These are phyloP conservation scores for Tenrec ecaudatus DNA, from an alignment of 2,113 vertebrate species.

Conservation along the genomic window DNA sequence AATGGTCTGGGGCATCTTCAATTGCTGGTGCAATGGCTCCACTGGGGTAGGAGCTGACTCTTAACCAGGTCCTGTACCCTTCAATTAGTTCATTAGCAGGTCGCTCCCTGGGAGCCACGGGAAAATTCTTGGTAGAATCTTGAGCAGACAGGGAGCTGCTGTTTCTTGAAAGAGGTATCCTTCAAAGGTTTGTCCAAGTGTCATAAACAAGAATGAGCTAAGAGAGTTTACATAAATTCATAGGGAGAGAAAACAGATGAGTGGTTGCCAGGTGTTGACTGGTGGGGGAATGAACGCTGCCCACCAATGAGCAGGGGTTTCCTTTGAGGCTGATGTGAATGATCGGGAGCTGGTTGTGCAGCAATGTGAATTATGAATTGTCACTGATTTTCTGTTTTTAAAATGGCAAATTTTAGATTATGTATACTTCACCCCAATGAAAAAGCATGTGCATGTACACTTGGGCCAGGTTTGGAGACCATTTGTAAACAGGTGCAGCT, in stretches of 20 bases:
- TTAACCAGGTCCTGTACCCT: not conserved
- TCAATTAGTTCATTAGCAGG: conserved; percentile 53
- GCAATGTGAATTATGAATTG: not conserved
- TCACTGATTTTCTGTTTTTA: not conserved
- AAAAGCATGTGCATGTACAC: not conserved
- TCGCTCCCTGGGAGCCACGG: conserved; percentile 34
- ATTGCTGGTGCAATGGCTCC: not conserved
- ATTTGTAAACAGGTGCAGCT: not conserved
- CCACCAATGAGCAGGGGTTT: not conserved
- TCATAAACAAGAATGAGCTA: not conserved
- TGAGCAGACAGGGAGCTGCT: not conserved
- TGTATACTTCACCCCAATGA: not conserved
- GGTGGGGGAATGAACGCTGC: not conserved
- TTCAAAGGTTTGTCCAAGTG: not conserved
- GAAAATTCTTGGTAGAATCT: not conserved
- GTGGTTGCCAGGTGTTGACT: not conserved
- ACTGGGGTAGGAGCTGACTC: not conserved
- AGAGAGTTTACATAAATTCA: not conserved
- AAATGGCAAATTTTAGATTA: not conserved
- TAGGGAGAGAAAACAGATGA: not conserved
- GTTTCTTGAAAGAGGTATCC: not conserved
- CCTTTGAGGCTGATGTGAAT: not conserved
- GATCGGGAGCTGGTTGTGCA: not conserved
- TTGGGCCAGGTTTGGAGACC: not conserved
- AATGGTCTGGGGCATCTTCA: not conserved